Percentiles rank a stretch among this genome's conserved stretches.
Evolutionary conservation across 1,140 invertebrate genomes (phyloP).

Genomic region (Anagrus nilaparvatae): DNA sequence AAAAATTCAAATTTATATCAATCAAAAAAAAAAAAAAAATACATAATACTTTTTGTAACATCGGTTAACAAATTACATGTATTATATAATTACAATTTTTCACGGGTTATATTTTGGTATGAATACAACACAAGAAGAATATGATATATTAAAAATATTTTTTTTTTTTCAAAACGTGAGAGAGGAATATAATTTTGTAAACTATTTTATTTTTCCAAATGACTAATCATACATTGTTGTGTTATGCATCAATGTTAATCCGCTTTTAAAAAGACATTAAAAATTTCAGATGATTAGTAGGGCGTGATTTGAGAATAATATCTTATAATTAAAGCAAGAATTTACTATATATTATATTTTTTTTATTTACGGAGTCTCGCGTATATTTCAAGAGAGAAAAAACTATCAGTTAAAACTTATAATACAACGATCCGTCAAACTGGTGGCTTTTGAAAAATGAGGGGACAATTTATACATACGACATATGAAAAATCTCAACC

Average conservation of each 20-base stretch:
- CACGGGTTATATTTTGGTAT: too few species aligned
- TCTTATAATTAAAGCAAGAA: constrained; percentile 42
- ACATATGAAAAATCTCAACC: constrained; percentile 40
- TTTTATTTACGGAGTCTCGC: not conserved
- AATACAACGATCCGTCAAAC: constrained; percentile 38
- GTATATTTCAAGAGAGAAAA: constrained; percentile 2
- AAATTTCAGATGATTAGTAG: constrained; percentile 23
- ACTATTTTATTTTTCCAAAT: too few species aligned
- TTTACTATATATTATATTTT: constrained; percentile 6
- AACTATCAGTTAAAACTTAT: constrained; percentile 42
- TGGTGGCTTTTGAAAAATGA: constrained; percentile 17
- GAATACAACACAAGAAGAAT: too few species aligned
- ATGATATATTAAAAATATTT: too few species aligned
- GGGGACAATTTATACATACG: not conserved
- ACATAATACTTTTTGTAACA: too few species aligned
- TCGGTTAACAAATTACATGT: too few species aligned
- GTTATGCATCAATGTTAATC: constrained; percentile 19
- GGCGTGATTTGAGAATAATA: constrained; percentile 40
- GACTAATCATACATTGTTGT: too few species aligned
- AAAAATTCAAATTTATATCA: too few species aligned
- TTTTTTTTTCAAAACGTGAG: too few species aligned
- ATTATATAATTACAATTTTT: too few species aligned
- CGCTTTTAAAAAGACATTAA: constrained; percentile 34
- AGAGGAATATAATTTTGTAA: too few species aligned
- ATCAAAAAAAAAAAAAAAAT: too few species aligned